Base-by-base conservation (phyloP, 2,797 vertebrate species). In the Gymnothorax reevesii region DNA sequence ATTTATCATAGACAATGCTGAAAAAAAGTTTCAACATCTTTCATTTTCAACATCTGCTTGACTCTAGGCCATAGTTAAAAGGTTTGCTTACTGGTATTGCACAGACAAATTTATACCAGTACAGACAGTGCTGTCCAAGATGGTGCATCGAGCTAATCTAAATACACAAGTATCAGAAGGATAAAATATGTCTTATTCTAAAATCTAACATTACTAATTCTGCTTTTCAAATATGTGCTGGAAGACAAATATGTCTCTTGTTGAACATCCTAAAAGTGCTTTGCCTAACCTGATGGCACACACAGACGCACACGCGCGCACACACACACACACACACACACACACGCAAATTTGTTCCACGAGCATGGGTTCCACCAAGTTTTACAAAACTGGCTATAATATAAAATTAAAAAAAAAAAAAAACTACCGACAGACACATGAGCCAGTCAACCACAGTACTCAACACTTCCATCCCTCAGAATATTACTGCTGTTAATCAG, bases 271-370 rank as follows among this genome's bases (percentile, higher is more conserved):
- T 52, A 17, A 77, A 12, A 77, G 73, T 77, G 73, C 73, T 33
- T 77, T 12, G 27, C 42, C 73, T 33, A 49, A 77, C 33, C 49
- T 77, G 12, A 27, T 73, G 69, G 69, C 69, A 73, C 69, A 73
- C 33, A 73, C 69, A 71, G n/a, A n/a, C n/a, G n/a, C n/a, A n/a
- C n/a, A n/a, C n/a, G 69, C 69, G 33, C 69, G 33, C 33, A 73
- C 69, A 73, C 69, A 73, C 69, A 73, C 33, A 73, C 69, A 73
- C 69, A 73, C 69, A 73, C 33, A 73, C 69, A 73, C 69, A 73
- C 69, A 73, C 33, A 73, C 22, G 33, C 25, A 10, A 42, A 73
- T 73, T 73, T 73, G 8, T 42, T 73, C 69, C 10, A 27, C 33
- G 12, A 10, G 69, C 69, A 73, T 27, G 33, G 27, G 69, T 33